A percentile compares a stretch with the other conserved stretches of the same genome.
These are phyloP conservation scores for Pyrrhosoma nymphula DNA, from an alignment of 2,888 invertebrate species.

Conservation along the genomic window DNA sequence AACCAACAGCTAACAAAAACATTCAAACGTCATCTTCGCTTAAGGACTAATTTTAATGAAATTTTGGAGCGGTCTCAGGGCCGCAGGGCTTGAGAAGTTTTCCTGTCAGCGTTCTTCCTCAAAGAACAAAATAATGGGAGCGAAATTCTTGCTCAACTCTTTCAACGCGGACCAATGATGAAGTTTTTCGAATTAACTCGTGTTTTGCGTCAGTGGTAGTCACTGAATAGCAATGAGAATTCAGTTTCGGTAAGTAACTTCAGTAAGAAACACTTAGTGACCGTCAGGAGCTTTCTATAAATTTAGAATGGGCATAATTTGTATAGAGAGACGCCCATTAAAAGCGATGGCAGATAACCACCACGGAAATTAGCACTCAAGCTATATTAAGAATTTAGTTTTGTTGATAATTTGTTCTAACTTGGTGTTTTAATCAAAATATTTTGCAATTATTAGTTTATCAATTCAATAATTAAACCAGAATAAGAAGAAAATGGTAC, in stretches of 20 bases:
- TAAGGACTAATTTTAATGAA: neutral
- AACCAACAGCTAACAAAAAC: too few relatives aligned
- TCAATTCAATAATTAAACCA: too few relatives aligned
- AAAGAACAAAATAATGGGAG: neutral
- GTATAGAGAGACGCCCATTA: too few relatives aligned
- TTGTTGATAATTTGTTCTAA: too few relatives aligned
- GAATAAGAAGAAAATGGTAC: too few relatives aligned
- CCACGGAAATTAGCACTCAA: too few relatives aligned
- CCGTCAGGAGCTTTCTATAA: neutral
- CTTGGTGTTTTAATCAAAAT: too few relatives aligned
- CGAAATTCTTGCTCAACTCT: neutral
- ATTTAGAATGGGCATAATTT: too few relatives aligned
- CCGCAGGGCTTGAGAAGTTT: neutral
- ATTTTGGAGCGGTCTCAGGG: neutral
- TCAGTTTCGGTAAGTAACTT: neutral
- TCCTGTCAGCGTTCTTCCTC: neutral
- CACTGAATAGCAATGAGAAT: neutral
- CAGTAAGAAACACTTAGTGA: neutral
- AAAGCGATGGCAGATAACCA: too few relatives aligned
- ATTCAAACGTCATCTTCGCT: neutral
- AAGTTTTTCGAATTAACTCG: neutral
- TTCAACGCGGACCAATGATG: neutral
- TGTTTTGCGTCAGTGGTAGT: neutral
- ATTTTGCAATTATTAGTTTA: too few relatives aligned
- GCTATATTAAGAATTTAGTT: too few relatives aligned